A percentile compares a stretch with the other conserved stretches of the same genome.
Conservation (phyloP, 2,888 invertebrate species). For the Busseola fusca region DNA sequence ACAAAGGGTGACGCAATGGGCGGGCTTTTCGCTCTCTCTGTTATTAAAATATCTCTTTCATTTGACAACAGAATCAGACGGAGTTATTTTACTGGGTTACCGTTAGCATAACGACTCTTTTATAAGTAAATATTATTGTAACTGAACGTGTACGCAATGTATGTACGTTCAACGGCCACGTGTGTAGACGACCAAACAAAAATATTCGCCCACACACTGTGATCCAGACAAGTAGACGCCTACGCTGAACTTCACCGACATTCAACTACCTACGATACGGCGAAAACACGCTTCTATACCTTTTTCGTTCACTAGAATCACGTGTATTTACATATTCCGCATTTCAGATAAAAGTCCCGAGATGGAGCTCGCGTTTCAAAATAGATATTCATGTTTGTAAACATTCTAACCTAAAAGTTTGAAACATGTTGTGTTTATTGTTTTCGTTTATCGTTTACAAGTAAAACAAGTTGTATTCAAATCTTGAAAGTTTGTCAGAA, state of each 20-base stretch:
- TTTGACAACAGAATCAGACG: neutral
- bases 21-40: no score
- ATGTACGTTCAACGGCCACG: conserved; percentile 53
- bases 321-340: conserved; percentile 46
- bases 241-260: conserved; percentile 51
- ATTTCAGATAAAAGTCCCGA: conserved; percentile 11
- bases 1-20: no score
- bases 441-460: neutral
- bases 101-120: conserved; percentile 31
- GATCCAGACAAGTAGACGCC: conserved; percentile 61
- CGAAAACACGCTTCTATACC: conserved; percentile 37
- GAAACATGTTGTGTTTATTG: neutral
- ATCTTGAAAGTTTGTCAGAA: neutral
- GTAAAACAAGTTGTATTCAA: neutral
- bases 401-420: neutral
- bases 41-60: neutral
- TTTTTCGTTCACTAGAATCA: conserved; percentile 37
- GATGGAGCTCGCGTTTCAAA: conserved; percentile 9
- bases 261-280: conserved; percentile 43
- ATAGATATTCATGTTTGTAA: conserved; percentile 14
- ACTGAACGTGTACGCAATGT: conserved; percentile 45
- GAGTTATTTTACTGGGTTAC: conserved; percentile 12
- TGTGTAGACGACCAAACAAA: conserved; percentile 58
- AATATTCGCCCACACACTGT: conserved; percentile 62
- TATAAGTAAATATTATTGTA: conserved; percentile 43